Base-by-base conservation (phyloP, 2,888 invertebrate genomes). In the Clunio marinus region DNA sequence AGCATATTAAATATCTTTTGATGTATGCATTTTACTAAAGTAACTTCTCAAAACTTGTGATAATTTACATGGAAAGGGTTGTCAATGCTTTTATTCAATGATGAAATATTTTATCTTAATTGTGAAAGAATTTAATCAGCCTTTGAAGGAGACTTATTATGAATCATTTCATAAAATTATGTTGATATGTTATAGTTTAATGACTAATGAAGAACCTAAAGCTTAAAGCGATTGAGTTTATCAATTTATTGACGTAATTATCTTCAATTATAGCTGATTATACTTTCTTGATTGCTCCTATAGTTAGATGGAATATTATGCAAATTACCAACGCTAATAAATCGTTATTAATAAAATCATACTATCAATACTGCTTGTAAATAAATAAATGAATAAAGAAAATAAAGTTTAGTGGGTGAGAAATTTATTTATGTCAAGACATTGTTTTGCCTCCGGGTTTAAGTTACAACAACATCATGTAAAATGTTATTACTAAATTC, bases 271-370 rank as follows among this genome's bases (percentile, higher is more conserved):
- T 51, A 7, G 32, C 32, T 32, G 10, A 10, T 51, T n/a, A 5
- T 41, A 51, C 7, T 57, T 25, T 25, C 57, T 57, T 57, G 27
- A 15, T 27, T 10, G 15, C 3, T 20, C 17, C 4, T 22, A 51
- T 51, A 10, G 8, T 15, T 45, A 57, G n/a, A 3, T 7, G 10
- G 13, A 17, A 32, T 2, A 59, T 59, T 59, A 59, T 59, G 59
- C 35, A 59, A 59, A 59, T 59, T 35, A 59, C 2, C 10, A 5
- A 32, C 59, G 59, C n/a, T 32, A 59, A 28, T 59, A 59, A 59
- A 59, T 35, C 32, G n/a, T 59, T 27, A 59, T 59, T 59, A 32
- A 35, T 59, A 3, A 10, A 45, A 7, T 57, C 13, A 57, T 57
- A 22, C 13, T 57, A 20, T 20, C 57, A 57, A 57, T 20, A 57